Conservation (phyloP, 2,113 vertebrate species). For the Bufo bufo region DNA sequence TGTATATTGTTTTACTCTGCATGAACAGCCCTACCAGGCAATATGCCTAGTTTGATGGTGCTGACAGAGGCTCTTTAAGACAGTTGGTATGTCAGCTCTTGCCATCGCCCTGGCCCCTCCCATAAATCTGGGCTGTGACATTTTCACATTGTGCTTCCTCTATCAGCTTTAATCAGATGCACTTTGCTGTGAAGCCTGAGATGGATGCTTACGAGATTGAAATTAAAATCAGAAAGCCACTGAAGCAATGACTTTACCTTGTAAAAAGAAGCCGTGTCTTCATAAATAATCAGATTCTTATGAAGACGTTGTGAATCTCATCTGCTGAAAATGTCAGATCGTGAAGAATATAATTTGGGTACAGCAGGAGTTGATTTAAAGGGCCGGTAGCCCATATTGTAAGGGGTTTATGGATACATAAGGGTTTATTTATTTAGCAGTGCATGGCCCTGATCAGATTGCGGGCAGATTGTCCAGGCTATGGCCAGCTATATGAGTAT, state of each 20-base stretch:
- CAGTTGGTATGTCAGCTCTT: not conserved
- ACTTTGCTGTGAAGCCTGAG: not conserved
- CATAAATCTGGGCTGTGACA: not conserved
- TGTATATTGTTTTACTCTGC: too few species aligned
- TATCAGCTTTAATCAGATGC: not conserved
- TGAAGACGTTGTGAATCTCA: not conserved
- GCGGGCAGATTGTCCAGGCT: not conserved
- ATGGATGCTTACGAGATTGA: not conserved
- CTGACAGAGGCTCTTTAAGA: not conserved
- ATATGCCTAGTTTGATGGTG: too few species aligned
- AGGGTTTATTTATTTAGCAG: too few species aligned
- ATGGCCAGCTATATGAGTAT: not conserved
- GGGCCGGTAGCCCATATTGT: not conserved
- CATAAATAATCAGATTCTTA: not conserved
- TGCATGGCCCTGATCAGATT: not conserved
- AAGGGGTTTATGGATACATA: not conserved
- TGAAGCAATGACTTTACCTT: not conserved
- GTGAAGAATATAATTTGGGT: not conserved
- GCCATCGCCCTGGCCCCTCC: not conserved
- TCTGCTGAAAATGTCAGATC: not conserved
- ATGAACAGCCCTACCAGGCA: too few species aligned
- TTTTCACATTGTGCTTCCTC: not conserved
- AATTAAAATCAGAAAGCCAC: not conserved
- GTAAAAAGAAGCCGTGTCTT: not conserved
- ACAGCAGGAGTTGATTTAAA: not conserved